Evolutionary conservation across 2,888 invertebrate species (phyloP).

Genomic region (Mythimna lalbum): DNA sequence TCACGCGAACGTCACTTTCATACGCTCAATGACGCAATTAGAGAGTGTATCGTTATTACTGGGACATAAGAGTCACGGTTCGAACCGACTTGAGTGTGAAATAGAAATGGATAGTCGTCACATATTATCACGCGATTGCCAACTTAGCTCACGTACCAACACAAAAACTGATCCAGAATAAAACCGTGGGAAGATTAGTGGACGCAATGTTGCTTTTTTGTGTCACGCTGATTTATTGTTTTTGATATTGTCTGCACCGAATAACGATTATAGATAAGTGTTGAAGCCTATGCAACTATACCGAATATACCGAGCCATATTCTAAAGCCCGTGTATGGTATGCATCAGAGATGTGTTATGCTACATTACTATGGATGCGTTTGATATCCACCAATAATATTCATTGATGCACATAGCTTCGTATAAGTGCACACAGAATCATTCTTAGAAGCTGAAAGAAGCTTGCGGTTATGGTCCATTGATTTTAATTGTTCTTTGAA

Average conservation of each 20-base stretch:
- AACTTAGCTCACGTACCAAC: slow-evolving; percentile 67
- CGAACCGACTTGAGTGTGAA: slow-evolving; percentile 45
- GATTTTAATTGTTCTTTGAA: slow-evolving; percentile 49
- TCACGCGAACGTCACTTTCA: slow-evolving; percentile 67
- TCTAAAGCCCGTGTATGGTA: slow-evolving; percentile 4
- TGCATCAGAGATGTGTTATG: too few relatives aligned
- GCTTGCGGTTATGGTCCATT: slow-evolving; percentile 36
- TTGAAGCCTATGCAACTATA: slow-evolving; percentile 5
- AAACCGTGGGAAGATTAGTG: slow-evolving; percentile 72
- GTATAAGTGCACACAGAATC: too few relatives aligned
- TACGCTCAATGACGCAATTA: slow-evolving; percentile 54
- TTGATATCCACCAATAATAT: too few relatives aligned
- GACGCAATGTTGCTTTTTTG: slow-evolving; percentile 51
- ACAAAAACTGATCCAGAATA: slow-evolving; percentile 71
- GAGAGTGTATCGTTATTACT: slow-evolving; percentile 38
- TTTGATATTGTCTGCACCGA: slow-evolving; percentile 36
- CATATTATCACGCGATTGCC: slow-evolving; percentile 76
- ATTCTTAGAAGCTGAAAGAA: slow-evolving; percentile 33
- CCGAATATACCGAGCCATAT: background rate
- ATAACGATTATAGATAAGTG: slow-evolving; percentile 26
- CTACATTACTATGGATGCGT: too few relatives aligned
- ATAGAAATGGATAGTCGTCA: slow-evolving; percentile 70
- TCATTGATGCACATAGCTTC: too few relatives aligned
- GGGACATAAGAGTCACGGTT: slow-evolving; percentile 58
- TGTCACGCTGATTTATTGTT: slow-evolving; percentile 53